These are phyloP conservation scores for Rhinophrynus dorsalis DNA, from an alignment of 2,797 vertebrate species.

Conservation along the genomic window DNA sequence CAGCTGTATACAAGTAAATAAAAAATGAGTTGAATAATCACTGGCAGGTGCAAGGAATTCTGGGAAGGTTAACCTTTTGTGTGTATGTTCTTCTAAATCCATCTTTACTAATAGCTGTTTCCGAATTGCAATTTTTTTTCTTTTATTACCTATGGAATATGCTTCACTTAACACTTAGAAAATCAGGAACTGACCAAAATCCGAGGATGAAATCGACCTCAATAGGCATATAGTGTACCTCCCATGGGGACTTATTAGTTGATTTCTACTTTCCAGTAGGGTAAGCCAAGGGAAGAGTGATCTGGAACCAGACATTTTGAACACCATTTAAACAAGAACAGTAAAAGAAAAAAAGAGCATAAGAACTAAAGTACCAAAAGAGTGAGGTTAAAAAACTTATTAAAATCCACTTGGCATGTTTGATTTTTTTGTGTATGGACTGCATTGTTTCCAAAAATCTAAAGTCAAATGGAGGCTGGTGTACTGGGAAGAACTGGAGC, in stretches of 20 bases:
- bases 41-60: too few species aligned
- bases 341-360: constrained; percentile 7
- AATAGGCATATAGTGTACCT: constrained; percentile 19
- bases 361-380: constrained; percentile 2
- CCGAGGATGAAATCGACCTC: constrained; percentile 26
- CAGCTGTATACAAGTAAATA: too few species aligned
- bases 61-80: too few species aligned
- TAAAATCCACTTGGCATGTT: background rate
- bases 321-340: constrained; percentile 7
- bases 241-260: constrained; percentile 33
- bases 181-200: constrained; percentile 34
- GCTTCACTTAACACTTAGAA: constrained; percentile 22
- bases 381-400: background rate
- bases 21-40: too few species aligned
- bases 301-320: constrained; percentile 18
- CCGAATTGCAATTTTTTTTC: background rate
- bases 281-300: constrained; percentile 4
- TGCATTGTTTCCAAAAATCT: too few species aligned
- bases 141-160: background rate
- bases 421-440: too few species aligned
- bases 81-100: too few species aligned
- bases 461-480: too few species aligned
- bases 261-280: constrained; percentile 23
- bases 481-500: too few species aligned
- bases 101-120: too few species aligned